phyloP scores from a whole-genome alignment of 2,888 invertebrate genomes.

The Fragum sueziense region DNA sequence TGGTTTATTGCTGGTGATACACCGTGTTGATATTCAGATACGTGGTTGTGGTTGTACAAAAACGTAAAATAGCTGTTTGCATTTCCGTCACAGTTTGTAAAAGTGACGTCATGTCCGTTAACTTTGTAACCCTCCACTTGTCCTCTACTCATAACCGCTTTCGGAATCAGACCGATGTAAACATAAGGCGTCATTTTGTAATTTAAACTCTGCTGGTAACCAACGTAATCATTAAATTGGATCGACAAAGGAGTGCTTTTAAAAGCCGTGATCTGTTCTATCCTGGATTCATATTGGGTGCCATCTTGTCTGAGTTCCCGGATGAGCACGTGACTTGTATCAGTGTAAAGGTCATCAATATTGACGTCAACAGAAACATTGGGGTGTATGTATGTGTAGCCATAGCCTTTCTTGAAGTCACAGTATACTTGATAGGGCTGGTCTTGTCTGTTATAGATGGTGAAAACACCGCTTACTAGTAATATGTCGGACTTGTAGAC shows the following conservation, averaged over 20 bases:
- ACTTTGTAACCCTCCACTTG: conserved; percentile 38
- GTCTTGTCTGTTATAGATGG: conserved; percentile 50
- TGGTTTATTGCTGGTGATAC: background rate
- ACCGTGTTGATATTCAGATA: conserved; percentile 22
- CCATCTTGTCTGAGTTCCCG: conserved; percentile 45
- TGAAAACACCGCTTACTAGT: conserved; percentile 43
- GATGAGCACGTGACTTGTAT: conserved; percentile 48
- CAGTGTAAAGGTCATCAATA: conserved; percentile 54
- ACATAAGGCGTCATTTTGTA: conserved; percentile 52
- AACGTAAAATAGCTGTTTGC: conserved; percentile 58
- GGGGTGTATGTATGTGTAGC: conserved; percentile 59
- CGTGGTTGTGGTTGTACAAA: conserved; percentile 42
- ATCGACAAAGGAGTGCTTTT: conserved; percentile 36
- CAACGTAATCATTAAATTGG: conserved; percentile 48
- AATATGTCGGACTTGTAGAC: conserved; percentile 44
- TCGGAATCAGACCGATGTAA: conserved; percentile 54
- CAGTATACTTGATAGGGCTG: conserved; percentile 59
- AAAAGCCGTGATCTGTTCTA: conserved; percentile 52
- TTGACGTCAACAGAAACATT: conserved; percentile 43
- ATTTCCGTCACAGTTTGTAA: conserved; percentile 57
- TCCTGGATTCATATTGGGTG: conserved; percentile 42
- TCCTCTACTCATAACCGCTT: conserved; percentile 11
- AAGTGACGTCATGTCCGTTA: conserved; percentile 44
- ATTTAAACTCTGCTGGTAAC: conserved; percentile 41
- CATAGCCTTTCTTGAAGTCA: conserved; percentile 56